Conservation (phyloP, 2,888 invertebrate species). For the Cataglyphis albicans region DNA sequence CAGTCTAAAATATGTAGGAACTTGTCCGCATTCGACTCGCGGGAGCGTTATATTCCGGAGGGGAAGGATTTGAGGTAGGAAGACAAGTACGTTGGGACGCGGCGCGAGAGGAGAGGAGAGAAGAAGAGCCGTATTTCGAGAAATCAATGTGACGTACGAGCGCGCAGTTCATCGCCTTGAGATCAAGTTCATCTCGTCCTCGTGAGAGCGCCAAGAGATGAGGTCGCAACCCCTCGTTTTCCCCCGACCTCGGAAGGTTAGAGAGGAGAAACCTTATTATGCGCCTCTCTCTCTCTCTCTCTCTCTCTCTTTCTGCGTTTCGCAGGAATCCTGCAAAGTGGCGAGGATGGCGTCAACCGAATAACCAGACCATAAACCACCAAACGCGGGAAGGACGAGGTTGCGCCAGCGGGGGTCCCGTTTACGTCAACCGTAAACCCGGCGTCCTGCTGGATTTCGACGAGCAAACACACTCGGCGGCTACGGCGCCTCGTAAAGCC, state of each 20-base stretch:
- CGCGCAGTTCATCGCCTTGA: slow-evolving; percentile 38
- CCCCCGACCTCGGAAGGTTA: background rate
- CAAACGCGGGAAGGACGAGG: slow-evolving; percentile 55
- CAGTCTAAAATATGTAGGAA: slow-evolving; percentile 8
- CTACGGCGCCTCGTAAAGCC: slow-evolving; percentile 78
- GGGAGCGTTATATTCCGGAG: background rate
- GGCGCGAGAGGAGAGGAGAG: background rate
- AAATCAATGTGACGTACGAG: slow-evolving; percentile 45
- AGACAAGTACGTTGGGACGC: background rate
- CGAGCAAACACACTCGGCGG: slow-evolving; percentile 79
- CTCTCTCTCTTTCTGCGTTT: slow-evolving; percentile 51
- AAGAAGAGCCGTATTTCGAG: slow-evolving; percentile 15
- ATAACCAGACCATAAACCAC: slow-evolving; percentile 77
- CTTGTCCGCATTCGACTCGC: background rate
- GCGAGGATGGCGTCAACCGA: slow-evolving; percentile 71
- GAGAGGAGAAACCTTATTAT: slow-evolving; percentile 68
- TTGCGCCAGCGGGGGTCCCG: slow-evolving; percentile 64
- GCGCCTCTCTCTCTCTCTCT: slow-evolving; percentile 50
- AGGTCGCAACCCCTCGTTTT: slow-evolving; percentile 51
- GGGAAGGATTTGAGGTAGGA: background rate
- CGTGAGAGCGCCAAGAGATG: slow-evolving; percentile 45
- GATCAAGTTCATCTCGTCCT: slow-evolving; percentile 19
- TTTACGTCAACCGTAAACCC: slow-evolving; percentile 79
- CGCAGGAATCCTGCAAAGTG: slow-evolving; percentile 72
- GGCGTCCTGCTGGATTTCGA: slow-evolving; percentile 76